These are phyloP conservation scores for Scaptomyza tumidula DNA, from an alignment of 2,888 invertebrate genomes.

Conservation along the genomic window DNA sequence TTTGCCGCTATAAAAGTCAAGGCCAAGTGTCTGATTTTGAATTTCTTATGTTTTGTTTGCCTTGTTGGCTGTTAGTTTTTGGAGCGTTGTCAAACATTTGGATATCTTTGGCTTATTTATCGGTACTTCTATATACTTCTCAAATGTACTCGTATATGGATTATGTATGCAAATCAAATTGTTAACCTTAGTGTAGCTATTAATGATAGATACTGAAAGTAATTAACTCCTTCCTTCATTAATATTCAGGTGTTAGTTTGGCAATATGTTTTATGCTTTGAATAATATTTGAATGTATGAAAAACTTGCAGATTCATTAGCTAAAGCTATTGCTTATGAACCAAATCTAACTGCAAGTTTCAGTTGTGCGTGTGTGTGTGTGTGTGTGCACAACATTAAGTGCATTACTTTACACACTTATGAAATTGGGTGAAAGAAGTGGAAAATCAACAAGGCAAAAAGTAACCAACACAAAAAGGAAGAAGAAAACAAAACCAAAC, in stretches of 20 bases:
- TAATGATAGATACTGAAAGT: neutral
- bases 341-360: neutral
- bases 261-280: too few relatives aligned
- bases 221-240: neutral
- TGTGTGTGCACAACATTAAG: neutral
- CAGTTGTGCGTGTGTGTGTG: neutral
- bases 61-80: neutral
- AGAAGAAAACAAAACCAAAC: neutral
- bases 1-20: conserved; percentile 49
- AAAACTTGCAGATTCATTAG: neutral
- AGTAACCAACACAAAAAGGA: neutral
- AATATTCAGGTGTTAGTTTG: too few relatives aligned
- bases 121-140: neutral
- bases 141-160: neutral
- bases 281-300: neutral
- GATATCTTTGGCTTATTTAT: neutral
- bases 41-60: conserved; percentile 14
- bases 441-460: conserved; percentile 1
- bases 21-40: conserved; percentile 42
- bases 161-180: conserved; percentile 4
- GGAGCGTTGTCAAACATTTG: neutral
- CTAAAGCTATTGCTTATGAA: neutral
- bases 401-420: neutral
- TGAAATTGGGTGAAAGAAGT: neutral
- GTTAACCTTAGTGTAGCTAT: neutral